Base-by-base conservation (phyloP, 1,140 invertebrate species). In the Drosophila chauvacae region DNA sequence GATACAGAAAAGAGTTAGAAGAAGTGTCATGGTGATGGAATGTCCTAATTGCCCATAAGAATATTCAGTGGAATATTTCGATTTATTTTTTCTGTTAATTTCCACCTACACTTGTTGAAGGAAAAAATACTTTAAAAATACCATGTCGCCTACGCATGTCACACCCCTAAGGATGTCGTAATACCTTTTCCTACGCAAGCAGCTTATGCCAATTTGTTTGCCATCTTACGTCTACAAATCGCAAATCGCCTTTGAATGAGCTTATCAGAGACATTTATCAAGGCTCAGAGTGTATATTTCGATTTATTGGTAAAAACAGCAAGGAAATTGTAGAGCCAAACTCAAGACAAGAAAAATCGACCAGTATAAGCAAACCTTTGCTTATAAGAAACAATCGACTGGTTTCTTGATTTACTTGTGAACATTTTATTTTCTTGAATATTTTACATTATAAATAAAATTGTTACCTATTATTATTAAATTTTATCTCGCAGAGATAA, bases 161-260 rank as follows among this genome's bases (percentile, higher is more conserved):
- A 37, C 23, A 23, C 11, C 7, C 35, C 14, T 11, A 28, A 45
- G n/a, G 10, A 71, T 30, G 41, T 33, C 35, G 35, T 51, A 60
- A 51, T 50, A 72, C 51, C 66, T 71, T 57, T 56, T 57, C 33
- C 23, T 69, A 37, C 45, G 39, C 47, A 81, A 81, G 68, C 82
- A 13, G 82, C 81, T 86, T 85, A 86, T 72, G 64, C 61, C 82
- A 81, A 86, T 85, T 85, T 86, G 78, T 74, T 80, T 66, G 68
- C 26, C 65, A 63, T 61, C 71, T 80, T 77, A 63, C 30, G 51
- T 76, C 72, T 72, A 47, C 65, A 65, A 63, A 28, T 37, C 44
- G 37, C 44, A 80, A 78, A 85, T 75, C 77, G 71, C 62, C 58
- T 84, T 76, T 44, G 13, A 82, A 73, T 71, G 35, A 50, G 44